Percentiles rank a stretch among this genome's conserved stretches.
These are phyloP conservation scores for Apodemia mormo DNA, from an alignment of 2,888 invertebrate genomes.

Conservation along the genomic window DNA sequence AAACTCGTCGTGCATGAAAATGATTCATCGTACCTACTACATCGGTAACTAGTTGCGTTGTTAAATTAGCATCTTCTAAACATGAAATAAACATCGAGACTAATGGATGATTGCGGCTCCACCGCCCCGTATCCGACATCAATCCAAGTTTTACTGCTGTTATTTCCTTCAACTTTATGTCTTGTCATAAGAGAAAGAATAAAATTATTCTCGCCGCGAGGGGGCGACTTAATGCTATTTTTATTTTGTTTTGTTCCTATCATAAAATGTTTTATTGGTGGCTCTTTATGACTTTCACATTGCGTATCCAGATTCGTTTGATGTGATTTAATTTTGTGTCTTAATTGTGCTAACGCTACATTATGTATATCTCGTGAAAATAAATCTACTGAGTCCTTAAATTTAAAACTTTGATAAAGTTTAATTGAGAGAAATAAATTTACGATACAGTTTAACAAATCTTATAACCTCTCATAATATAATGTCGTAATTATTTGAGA, in stretches of 20 bases:
- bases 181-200: constrained; percentile 45
- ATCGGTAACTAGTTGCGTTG: constrained; percentile 50
- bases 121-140: constrained; percentile 36
- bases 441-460: no score
- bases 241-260: constrained; percentile 62
- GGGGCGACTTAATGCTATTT: constrained; percentile 56
- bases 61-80: constrained; percentile 66
- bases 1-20: not conserved
- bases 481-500: no score
- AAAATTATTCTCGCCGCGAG: constrained; percentile 44
- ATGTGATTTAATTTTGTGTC: constrained; percentile 8
- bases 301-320: constrained; percentile 41
- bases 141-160: constrained; percentile 36
- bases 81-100: constrained; percentile 73
- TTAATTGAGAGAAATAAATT: no score
- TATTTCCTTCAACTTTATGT: constrained; percentile 43
- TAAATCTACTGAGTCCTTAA: not conserved
- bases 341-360: not conserved
- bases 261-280: constrained; percentile 66
- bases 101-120: constrained; percentile 65
- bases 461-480: no score
- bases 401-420: no score
- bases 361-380: not conserved
- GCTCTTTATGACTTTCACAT: constrained; percentile 64
- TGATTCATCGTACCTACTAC: constrained; percentile 48